Evolutionary conservation across 1,140 invertebrate species (phyloP).

Genomic region (Brachionus angularis): DNA sequence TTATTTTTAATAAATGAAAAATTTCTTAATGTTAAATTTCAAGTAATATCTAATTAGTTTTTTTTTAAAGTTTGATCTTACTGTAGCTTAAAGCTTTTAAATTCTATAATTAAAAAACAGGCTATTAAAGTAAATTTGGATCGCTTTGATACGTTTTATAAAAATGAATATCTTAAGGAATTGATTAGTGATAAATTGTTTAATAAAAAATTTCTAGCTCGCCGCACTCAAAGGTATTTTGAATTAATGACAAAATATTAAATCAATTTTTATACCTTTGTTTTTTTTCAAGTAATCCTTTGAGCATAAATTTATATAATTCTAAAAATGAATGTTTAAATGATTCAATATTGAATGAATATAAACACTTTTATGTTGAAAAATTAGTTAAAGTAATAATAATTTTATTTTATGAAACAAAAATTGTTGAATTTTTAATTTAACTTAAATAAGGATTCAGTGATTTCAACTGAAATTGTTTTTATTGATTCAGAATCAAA

Average conservation of each 20-base stretch:
- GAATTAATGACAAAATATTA: too few relatives aligned
- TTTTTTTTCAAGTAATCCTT: slow-evolving; percentile 16
- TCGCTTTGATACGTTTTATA: neutral
- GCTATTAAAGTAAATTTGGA: neutral
- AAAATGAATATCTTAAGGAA: slow-evolving; percentile 26
- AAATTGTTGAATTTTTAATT: too few relatives aligned
- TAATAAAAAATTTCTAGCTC: neutral
- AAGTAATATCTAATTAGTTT: too few relatives aligned
- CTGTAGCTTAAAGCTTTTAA: too few relatives aligned
- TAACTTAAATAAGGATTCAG: too few relatives aligned
- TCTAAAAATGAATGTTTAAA: neutral
- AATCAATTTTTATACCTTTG: neutral
- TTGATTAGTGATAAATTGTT: neutral
- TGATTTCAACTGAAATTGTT: too few relatives aligned
- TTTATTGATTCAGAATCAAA: too few relatives aligned
- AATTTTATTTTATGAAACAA: neutral
- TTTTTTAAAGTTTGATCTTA: too few relatives aligned
- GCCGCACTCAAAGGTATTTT: slow-evolving; percentile 4
- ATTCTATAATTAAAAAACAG: too few relatives aligned
- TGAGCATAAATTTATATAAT: neutral
- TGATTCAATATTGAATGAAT: neutral
- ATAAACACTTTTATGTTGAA: neutral
- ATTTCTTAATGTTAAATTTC: slow-evolving; percentile 22
- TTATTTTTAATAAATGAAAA: slow-evolving; percentile 2
- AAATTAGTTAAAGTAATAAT: too few relatives aligned